Conservation (phyloP, 1,140 invertebrate species). For the Cotesia vestalis region DNA sequence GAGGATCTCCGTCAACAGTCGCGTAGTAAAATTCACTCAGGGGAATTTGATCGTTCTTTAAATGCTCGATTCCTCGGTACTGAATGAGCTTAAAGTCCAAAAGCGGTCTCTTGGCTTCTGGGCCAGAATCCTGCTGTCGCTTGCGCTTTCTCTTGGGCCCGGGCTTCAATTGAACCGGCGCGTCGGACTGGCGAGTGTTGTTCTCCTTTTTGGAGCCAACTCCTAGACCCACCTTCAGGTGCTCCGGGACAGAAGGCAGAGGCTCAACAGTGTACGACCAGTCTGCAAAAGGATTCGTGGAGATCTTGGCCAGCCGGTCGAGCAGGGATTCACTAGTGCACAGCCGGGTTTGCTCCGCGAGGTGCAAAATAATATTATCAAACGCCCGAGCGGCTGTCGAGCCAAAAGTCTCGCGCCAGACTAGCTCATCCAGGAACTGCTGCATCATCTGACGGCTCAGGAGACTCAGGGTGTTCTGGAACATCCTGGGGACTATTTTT, state of each 20-base stretch:
- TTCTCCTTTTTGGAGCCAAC: too few species aligned
- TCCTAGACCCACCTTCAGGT: neutral
- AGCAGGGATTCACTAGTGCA: constrained; percentile 62
- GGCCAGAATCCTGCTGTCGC: constrained; percentile 38
- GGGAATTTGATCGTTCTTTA: constrained; percentile 49
- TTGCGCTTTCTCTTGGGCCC: constrained; percentile 37
- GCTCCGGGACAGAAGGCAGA: constrained; percentile 51
- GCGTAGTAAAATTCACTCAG: constrained; percentile 61
- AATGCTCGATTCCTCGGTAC: constrained; percentile 30
- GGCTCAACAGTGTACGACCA: constrained; percentile 72
- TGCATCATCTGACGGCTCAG: constrained; percentile 86
- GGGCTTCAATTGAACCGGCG: constrained; percentile 26
- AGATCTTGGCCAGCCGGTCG: constrained; percentile 72
- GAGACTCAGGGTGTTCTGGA: constrained; percentile 85
- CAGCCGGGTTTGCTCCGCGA: constrained; percentile 78
- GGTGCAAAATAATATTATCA: constrained; percentile 81
- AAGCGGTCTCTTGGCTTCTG: constrained; percentile 46
- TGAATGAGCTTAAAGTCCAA: constrained; percentile 39
- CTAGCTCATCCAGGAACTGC: constrained; percentile 88
- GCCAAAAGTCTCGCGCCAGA: constrained; percentile 82
- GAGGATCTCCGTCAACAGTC: constrained; percentile 56
- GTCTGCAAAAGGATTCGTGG: constrained; percentile 81
- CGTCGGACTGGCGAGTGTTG: too few species aligned
- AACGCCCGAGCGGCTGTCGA: constrained; percentile 79
- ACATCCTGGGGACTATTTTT: constrained; percentile 87